phyloP scores from a whole-genome alignment of 2,797 vertebrate species.

The Phalanger gymnotis region DNA sequence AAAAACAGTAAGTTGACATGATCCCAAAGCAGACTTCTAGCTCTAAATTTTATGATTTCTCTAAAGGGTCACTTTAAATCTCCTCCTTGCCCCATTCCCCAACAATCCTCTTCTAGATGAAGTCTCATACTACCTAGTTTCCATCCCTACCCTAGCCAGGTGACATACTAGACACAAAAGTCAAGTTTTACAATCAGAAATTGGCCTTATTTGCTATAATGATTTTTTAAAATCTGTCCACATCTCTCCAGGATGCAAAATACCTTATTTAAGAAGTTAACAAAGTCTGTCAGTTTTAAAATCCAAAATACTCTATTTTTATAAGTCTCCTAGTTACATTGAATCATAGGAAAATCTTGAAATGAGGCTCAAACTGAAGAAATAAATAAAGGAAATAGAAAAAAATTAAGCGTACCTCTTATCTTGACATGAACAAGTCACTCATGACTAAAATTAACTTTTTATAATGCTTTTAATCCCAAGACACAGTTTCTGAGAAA shows the following conservation, averaged over 20 bases:
- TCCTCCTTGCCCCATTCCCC: neutral
- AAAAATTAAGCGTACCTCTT: neutral
- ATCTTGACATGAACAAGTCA: neutral
- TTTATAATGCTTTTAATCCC: constrained; percentile 8
- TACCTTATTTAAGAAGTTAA: neutral
- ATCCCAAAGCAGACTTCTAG: neutral
- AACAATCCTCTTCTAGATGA: neutral
- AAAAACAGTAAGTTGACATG: too few species aligned
- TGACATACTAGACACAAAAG: neutral
- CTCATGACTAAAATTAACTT: constrained; percentile 18
- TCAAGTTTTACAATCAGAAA: neutral
- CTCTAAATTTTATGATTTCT: neutral
- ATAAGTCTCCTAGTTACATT: neutral
- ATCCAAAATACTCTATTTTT: neutral
- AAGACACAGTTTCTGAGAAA: neutral
- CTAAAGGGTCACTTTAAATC: neutral
- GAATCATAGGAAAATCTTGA: neutral
- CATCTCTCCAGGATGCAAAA: neutral
- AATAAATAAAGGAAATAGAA: neutral
- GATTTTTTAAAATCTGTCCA: neutral
- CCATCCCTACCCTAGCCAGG: neutral
- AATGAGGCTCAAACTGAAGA: neutral
- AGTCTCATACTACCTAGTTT: neutral
- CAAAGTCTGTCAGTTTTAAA: neutral
- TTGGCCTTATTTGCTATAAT: neutral